phyloP scores from a whole-genome alignment of 2,113 vertebrate species.

The Pholis gunnellus region DNA sequence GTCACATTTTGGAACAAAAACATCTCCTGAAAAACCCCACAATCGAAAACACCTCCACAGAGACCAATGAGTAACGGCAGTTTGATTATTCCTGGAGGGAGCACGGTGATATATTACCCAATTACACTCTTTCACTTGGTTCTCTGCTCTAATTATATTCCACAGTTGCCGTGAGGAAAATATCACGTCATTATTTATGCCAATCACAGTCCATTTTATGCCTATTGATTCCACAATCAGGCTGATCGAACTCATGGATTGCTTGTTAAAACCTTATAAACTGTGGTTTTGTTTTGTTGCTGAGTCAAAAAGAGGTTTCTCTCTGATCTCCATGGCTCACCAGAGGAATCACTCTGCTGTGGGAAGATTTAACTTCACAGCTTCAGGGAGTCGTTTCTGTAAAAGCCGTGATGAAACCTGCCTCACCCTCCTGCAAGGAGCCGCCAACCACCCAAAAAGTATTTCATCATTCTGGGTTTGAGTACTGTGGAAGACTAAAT shows the following conservation, averaged over 20 bases:
- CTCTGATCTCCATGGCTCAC: not conserved
- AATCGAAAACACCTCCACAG: not conserved
- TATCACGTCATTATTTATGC: not conserved
- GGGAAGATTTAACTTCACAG: conserved; percentile 11
- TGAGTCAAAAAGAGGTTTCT: not conserved
- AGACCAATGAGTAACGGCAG: not conserved
- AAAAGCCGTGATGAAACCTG: conserved; percentile 27
- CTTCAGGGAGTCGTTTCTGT: conserved; percentile 21
- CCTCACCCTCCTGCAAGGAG: conserved; percentile 25
- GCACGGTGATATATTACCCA: not conserved
- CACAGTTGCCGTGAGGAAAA: not conserved
- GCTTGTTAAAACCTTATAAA: not conserved
- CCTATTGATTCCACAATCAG: not conserved
- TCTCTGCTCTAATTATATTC: not conserved
- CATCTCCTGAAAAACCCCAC: not conserved
- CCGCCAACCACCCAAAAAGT: conserved; percentile 1
- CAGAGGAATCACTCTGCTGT: not conserved
- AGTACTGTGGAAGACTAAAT: conserved; percentile 15
- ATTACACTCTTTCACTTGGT: not conserved
- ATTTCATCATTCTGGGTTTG: conserved; percentile 39
- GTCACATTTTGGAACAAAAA: not conserved
- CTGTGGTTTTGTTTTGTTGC: not conserved
- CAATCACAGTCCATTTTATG: not conserved
- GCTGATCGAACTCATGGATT: not conserved
- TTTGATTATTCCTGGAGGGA: not conserved